These are phyloP conservation scores for Epicampocera succincta DNA, from an alignment of 2,888 invertebrate species.

Conservation along the genomic window DNA sequence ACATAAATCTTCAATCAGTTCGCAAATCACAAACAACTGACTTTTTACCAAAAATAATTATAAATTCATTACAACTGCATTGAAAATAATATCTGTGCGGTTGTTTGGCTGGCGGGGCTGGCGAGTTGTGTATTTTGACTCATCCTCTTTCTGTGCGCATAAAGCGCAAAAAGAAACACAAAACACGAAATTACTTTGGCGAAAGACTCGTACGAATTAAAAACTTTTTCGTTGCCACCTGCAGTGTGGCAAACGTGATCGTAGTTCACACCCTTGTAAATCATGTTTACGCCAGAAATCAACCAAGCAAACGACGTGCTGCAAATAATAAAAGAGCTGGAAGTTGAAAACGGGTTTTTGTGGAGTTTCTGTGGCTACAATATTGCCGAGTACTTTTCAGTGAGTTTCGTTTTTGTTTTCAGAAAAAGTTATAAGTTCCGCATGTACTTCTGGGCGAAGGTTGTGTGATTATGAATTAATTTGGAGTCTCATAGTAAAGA, in stretches of 20 bases:
- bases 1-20: constrained; percentile 27
- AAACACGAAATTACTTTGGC: neutral
- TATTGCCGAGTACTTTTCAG: too few relatives aligned
- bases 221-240: neutral
- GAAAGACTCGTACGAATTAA: constrained; percentile 1
- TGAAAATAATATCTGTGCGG: neutral
- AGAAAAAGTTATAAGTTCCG: too few relatives aligned
- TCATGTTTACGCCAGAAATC: constrained; percentile 22
- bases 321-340: constrained; percentile 23
- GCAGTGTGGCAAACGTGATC: constrained; percentile 6
- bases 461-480: too few relatives aligned
- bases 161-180: constrained; percentile 14
- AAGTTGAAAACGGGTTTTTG: neutral
- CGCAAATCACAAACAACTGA: neutral
- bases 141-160: constrained; percentile 1
- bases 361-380: too few relatives aligned
- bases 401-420: too few relatives aligned
- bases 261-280: constrained; percentile 18
- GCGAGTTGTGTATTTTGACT: neutral
- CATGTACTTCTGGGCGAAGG: too few relatives aligned
- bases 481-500: too few relatives aligned
- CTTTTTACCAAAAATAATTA: constrained; percentile 46
- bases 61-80: constrained; percentile 56
- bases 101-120: neutral
- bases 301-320: constrained; percentile 19